These are phyloP conservation scores for Cataglyphis albicans DNA, from an alignment of 2,888 invertebrate species.

Conservation along the genomic window DNA sequence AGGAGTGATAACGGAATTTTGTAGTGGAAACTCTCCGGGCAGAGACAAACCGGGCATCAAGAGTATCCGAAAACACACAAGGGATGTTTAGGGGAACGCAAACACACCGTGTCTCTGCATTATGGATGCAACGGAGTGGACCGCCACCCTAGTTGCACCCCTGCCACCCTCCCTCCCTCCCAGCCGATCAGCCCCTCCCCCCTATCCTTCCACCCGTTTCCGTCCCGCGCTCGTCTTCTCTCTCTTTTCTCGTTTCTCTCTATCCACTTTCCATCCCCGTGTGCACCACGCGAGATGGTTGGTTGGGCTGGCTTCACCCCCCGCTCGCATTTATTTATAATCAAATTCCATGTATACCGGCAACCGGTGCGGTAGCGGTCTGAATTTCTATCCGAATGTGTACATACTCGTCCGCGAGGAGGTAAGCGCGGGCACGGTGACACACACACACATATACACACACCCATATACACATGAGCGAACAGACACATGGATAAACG, in stretches of 20 bases:
- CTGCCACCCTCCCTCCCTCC: constrained; percentile 19
- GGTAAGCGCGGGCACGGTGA: constrained; percentile 41
- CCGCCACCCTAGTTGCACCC: constrained; percentile 72
- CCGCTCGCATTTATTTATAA: constrained; percentile 85
- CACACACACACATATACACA: constrained; percentile 31
- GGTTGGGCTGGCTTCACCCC: constrained; percentile 71
- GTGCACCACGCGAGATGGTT: constrained; percentile 78
- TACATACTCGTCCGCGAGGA: constrained; percentile 74
- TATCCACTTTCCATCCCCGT: constrained; percentile 63
- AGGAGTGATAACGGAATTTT: constrained; percentile 73
- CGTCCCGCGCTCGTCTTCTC: constrained; percentile 56
- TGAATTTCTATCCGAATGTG: constrained; percentile 83
- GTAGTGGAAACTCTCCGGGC: constrained; percentile 70
- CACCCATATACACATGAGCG: constrained; percentile 8
- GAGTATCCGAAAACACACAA: constrained; percentile 80
- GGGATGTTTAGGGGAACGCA: constrained; percentile 83
- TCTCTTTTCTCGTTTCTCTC: constrained; percentile 51
- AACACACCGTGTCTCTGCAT: constrained; percentile 83
- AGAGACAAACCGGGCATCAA: constrained; percentile 80
- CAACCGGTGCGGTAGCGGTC: constrained; percentile 80
- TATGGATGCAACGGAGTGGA: constrained; percentile 85
- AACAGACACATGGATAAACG: constrained; percentile 46
- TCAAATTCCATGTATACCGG: constrained; percentile 84
- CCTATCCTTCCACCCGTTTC: constrained; percentile 45
- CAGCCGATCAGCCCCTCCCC: background rate